Base-by-base conservation (phyloP, 2,888 invertebrate species). In the Scaptomyza flava region DNA sequence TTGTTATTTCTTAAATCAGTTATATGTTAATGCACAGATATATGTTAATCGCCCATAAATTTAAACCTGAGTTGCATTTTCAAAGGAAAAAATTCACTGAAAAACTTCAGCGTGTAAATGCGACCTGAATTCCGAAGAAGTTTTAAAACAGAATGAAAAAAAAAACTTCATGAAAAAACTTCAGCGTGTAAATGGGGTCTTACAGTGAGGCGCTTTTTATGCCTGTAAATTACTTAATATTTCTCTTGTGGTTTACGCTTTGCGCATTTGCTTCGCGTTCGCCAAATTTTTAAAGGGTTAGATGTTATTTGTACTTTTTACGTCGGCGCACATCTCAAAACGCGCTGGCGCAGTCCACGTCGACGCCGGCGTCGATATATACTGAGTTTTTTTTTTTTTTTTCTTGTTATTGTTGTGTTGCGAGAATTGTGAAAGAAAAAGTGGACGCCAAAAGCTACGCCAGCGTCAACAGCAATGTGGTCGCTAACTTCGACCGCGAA, bases 221-320 rank as follows among this genome's bases (percentile, higher is more conserved):
- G 50, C 45, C 43, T 59, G 41, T 48, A 67, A 61, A 61, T 42
- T 45, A 38, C 56, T 20, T 48, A 46, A 46, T 20, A 45, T 60
- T 60, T 47, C 58, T 53, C 23, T 54, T 63, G 27, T 42, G 30
- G 54, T 59, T 33, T 74, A 46, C 57, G 62, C 59, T 68, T 68
- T 67, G 63, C 51, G 47, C 69, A 46, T 43, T 63, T 69, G 81
- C 76, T 83, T 77, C 75, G 77, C 57, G 67, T 80, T 81, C 84
- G 81, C 80, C 77, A 81, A 81, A 87, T 86, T 81, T 81, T 81
- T 80, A 71, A 70, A 73, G 72, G 17, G 17, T 61, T 60, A 53
- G 43, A 46, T 68, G 60, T 62, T 57, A 6, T 61, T 73, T 77
- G 65, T 79, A 86, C 87, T 81, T 86, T 86, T 86, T 69, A 74